Evolutionary conservation across 2,113 vertebrate genomes (phyloP).

Genomic region (Heteronetta atricapilla): DNA sequence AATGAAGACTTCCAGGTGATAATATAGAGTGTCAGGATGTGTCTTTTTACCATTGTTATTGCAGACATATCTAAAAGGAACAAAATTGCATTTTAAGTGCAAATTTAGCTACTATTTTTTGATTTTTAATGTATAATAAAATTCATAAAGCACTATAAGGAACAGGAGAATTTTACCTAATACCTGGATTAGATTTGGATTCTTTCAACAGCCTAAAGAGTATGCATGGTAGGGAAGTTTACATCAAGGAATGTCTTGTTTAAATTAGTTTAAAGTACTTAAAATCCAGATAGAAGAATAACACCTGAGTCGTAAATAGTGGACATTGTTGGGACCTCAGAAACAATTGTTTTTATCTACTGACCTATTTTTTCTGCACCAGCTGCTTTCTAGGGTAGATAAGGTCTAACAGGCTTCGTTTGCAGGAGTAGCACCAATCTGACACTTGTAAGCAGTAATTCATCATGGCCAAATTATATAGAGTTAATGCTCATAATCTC

Average conservation of each 20-base stretch:
- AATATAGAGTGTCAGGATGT: neutral
- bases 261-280: neutral
- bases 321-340: no score
- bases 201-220: neutral
- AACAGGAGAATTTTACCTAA: neutral
- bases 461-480: neutral
- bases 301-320: neutral
- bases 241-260: neutral
- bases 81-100: neutral
- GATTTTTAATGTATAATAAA: neutral
- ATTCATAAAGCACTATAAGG: neutral
- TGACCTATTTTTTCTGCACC: neutral
- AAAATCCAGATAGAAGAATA: neutral
- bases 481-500: neutral
- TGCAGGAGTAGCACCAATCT: neutral
- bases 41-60: neutral
- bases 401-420: neutral
- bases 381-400: neutral
- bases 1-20: neutral
- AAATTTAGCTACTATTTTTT: neutral
- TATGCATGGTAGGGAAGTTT: neutral
- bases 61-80: neutral
- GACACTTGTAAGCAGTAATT: neutral
- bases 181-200: neutral
- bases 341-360: neutral